phyloP scores from a whole-genome alignment of 2,888 invertebrate species.

The Pseudococcus jackbeardsleyi region DNA sequence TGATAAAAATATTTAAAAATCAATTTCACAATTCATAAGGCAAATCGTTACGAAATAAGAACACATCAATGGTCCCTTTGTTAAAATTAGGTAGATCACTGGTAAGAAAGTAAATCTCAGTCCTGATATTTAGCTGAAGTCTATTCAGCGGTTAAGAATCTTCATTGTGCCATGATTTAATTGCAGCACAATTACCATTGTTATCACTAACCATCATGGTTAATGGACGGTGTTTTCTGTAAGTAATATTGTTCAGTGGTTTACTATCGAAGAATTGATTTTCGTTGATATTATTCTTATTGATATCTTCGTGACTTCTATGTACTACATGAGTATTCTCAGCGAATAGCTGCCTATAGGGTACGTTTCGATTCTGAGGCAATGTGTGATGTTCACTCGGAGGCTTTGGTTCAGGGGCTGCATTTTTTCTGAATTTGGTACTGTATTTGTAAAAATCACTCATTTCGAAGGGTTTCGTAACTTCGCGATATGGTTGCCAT shows the following conservation, averaged over 20 bases:
- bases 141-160: constrained; percentile 33
- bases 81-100: constrained; percentile 25
- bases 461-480: constrained; percentile 97
- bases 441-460: constrained; percentile 98
- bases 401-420: constrained; percentile 65
- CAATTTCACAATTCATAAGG: constrained; percentile 41
- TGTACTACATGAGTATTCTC: constrained; percentile 15
- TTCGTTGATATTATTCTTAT: constrained; percentile 57
- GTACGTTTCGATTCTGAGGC: constrained; percentile 30
- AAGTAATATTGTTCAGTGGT: constrained; percentile 36
- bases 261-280: constrained; percentile 23
- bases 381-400: not conserved
- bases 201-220: constrained; percentile 53
- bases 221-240: constrained; percentile 51
- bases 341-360: not conserved
- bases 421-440: constrained; percentile 86
- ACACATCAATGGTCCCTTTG: constrained; percentile 32
- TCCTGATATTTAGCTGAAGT: not conserved
- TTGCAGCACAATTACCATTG: constrained; percentile 27
- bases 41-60: constrained; percentile 43
- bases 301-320: constrained; percentile 55
- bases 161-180: constrained; percentile 44
- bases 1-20: not conserved
- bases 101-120: not conserved
- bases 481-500: constrained; percentile 92